A percentile compares a stretch with the other conserved stretches of the same genome.
These are phyloP conservation scores for Papilio demoleus DNA, from an alignment of 2,888 invertebrate species.

Conservation along the genomic window DNA sequence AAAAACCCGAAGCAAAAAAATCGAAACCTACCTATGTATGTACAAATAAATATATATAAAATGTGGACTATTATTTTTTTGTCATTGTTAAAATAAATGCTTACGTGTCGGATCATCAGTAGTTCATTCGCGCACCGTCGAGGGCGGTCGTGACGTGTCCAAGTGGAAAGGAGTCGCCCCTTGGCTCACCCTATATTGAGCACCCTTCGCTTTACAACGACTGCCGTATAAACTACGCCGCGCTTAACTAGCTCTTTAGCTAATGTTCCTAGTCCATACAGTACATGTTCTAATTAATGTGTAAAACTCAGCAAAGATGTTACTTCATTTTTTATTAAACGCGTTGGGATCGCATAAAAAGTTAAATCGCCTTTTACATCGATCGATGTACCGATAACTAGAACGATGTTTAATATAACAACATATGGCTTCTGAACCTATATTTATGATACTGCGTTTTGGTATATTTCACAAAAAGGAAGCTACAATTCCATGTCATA, in stretches of 20 bases:
- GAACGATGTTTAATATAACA: neutral
- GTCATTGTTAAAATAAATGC: slow-evolving; percentile 22
- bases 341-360: neutral
- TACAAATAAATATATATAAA: neutral
- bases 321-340: neutral
- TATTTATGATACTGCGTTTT: neutral
- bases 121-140: slow-evolving; percentile 50
- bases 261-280: slow-evolving; percentile 14
- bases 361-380: neutral
- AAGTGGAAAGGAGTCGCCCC: slow-evolving; percentile 63
- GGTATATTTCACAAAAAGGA: neutral
- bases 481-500: neutral
- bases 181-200: slow-evolving; percentile 61
- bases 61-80: slow-evolving; percentile 3
- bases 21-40: too few species aligned
- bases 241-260: slow-evolving; percentile 6
- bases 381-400: neutral
- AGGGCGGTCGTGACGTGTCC: slow-evolving; percentile 69
- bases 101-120: slow-evolving; percentile 26
- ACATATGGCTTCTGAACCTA: neutral
- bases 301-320: neutral
- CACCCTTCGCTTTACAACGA: slow-evolving; percentile 54
- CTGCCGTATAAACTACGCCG: slow-evolving; percentile 22
- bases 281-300: neutral
- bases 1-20: too few species aligned